Evolutionary conservation across 1,140 invertebrate species (phyloP).

Genomic region (Anoplolepis gracilipes): DNA sequence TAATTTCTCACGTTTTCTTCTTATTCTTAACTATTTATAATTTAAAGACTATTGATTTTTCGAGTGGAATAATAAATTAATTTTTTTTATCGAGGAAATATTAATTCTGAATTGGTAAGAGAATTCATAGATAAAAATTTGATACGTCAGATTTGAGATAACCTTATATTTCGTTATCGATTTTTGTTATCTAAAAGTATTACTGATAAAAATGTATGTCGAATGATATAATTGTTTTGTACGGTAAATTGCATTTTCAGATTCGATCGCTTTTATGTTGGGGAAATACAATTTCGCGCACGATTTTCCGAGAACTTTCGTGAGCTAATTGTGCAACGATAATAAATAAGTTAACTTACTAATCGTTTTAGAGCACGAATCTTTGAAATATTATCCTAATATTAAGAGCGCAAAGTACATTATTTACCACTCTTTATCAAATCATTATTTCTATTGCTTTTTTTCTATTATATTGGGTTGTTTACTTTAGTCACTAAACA

Average conservation of each 20-base stretch:
- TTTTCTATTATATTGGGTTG: background rate
- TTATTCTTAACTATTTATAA: background rate
- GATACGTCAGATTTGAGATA: background rate
- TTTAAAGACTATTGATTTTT: background rate
- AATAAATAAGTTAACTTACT: slow-evolving; percentile 8
- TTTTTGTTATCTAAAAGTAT: slow-evolving; percentile 16
- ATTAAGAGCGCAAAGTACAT: background rate
- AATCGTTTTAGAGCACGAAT: background rate
- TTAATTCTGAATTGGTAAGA: background rate
- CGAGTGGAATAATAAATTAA: background rate
- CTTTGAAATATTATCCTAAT: slow-evolving; percentile 2
- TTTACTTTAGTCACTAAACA: background rate
- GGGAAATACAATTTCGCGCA: background rate
- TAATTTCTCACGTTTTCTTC: too few species aligned
- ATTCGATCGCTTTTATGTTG: background rate
- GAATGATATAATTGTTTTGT: slow-evolving; percentile 29
- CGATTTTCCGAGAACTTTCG: background rate
- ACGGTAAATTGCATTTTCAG: background rate
- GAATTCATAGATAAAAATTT: background rate
- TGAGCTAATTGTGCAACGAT: background rate
- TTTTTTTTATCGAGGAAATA: background rate
- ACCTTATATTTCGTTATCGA: slow-evolving; percentile 15
- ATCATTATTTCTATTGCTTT: background rate
- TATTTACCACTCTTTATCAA: background rate
- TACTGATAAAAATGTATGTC: slow-evolving; percentile 9